phyloP scores from a whole-genome alignment of 1,140 invertebrate genomes.

The Danaus plexippus region DNA sequence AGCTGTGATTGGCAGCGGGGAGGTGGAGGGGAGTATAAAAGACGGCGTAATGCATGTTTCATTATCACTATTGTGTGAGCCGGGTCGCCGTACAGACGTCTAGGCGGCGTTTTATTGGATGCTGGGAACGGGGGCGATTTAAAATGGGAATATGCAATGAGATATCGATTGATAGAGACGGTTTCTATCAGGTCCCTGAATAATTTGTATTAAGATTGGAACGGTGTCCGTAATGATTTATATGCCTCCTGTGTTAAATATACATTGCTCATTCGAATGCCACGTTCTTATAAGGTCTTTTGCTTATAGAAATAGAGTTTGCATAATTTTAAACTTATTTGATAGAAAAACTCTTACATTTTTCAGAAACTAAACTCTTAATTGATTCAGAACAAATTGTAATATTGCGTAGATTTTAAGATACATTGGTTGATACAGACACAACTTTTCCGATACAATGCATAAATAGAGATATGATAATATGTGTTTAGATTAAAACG shows the following conservation, averaged over 20 bases:
- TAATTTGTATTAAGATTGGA: conserved; percentile 33
- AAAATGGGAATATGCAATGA: conserved; percentile 47
- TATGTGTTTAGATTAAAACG: too few relatives aligned
- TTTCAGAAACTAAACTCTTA: too few relatives aligned
- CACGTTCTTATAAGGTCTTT: too few relatives aligned
- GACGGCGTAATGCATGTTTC: conserved; percentile 48
- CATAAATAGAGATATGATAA: conserved; percentile 11
- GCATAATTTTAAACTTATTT: too few relatives aligned
- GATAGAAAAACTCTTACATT: too few relatives aligned
- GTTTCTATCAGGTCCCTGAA: conserved; percentile 28
- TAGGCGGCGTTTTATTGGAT: conserved; percentile 36
- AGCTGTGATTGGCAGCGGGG: conserved; percentile 34
- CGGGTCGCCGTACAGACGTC: conserved; percentile 34
- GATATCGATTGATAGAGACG: conserved; percentile 36
- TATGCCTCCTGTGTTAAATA: conserved; percentile 6
- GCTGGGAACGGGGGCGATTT: conserved; percentile 32
- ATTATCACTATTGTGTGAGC: conserved; percentile 52
- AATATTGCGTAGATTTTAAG: too few relatives aligned
- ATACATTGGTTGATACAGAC: conserved; percentile 9
- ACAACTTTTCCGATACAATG: conserved; percentile 24
- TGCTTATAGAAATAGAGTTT: too few relatives aligned
- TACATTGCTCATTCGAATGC: too few relatives aligned
- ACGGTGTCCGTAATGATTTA: conserved; percentile 31
- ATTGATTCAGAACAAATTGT: too few relatives aligned
- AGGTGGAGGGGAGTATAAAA: conserved; percentile 35